Conservation (phyloP, 2,888 invertebrate species). For the Yponomeuta sedellus region DNA sequence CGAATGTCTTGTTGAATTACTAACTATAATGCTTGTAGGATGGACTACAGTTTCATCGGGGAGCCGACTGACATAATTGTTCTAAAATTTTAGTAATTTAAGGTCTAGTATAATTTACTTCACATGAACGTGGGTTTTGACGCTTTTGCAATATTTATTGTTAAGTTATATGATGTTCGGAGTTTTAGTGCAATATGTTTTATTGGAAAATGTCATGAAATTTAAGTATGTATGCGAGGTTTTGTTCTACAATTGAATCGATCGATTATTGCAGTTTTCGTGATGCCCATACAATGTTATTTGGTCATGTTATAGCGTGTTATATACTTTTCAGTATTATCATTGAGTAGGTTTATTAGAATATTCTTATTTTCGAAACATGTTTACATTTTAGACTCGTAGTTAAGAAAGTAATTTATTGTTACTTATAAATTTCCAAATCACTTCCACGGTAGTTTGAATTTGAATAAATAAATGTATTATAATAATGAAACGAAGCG, state of each 20-base stretch:
- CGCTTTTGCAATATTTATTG: constrained; percentile 74
- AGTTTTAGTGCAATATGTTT: constrained; percentile 72
- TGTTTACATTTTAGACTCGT: constrained; percentile 61
- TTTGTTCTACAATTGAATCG: constrained; percentile 57
- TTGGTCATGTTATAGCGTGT: constrained; percentile 49
- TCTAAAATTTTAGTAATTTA: constrained; percentile 59
- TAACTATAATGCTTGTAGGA: constrained; percentile 50
- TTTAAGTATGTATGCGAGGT: constrained; percentile 60
- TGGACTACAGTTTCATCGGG: constrained; percentile 53
- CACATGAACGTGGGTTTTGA: constrained; percentile 57
- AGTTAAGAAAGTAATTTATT: constrained; percentile 68
- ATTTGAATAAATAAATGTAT: constrained; percentile 40
- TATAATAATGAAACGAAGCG: constrained; percentile 44
- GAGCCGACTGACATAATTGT: constrained; percentile 58
- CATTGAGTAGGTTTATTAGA: constrained; percentile 63
- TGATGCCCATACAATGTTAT: constrained; percentile 42
- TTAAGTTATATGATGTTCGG: constrained; percentile 62
- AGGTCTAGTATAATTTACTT: constrained; percentile 56
- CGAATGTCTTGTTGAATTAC: constrained; percentile 41
- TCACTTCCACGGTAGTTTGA: constrained; percentile 39
- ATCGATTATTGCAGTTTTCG: constrained; percentile 1
- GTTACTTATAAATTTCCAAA: constrained; percentile 71
- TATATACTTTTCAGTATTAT: constrained; percentile 70
- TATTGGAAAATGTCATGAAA: constrained; percentile 69
- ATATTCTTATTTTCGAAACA: constrained; percentile 59